phyloP scores from a whole-genome alignment of 2,888 invertebrate genomes.

The Drosophila suboccidentalis region DNA sequence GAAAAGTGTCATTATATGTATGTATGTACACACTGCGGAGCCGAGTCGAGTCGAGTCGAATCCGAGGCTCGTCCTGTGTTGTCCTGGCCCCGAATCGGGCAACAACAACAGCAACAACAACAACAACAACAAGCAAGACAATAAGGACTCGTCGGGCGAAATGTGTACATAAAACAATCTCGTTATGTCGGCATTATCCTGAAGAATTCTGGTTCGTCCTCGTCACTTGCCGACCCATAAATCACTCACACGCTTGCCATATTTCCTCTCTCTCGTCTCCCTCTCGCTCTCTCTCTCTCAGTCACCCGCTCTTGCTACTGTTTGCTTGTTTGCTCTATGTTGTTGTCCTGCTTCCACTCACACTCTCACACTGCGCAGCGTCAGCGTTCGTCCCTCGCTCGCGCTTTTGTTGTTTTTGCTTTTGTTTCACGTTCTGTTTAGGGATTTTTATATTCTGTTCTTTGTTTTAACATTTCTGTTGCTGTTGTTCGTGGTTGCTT shows the following conservation, averaged over 20 bases:
- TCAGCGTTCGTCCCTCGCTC: conserved; percentile 46
- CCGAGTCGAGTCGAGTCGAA: conserved; percentile 19
- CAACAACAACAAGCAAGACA: conserved; percentile 33
- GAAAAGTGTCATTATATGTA: conserved; percentile 70
- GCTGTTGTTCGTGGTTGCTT: conserved; percentile 23
- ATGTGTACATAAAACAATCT: conserved; percentile 83
- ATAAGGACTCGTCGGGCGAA: conserved; percentile 34
- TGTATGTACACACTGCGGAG: conserved; percentile 48
- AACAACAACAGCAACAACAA: conserved; percentile 36
- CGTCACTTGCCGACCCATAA: conserved; percentile 84
- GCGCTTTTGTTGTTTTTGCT: conserved; percentile 55
- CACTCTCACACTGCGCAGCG: conserved; percentile 39
- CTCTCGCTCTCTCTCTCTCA: conserved; percentile 14
- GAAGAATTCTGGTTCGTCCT: conserved; percentile 84
- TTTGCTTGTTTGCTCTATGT: conserved; percentile 20
- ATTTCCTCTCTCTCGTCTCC: conserved; percentile 55
- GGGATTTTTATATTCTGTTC: conserved; percentile 44
- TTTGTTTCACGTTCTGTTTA: conserved; percentile 66
- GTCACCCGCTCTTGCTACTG: conserved; percentile 17
- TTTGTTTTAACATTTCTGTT: conserved; percentile 27
- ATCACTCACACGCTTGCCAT: conserved; percentile 84
- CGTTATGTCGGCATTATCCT: conserved; percentile 84
- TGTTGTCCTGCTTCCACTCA: conserved; percentile 62
- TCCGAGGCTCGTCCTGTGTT: conserved; percentile 3
- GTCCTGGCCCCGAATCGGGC: conserved; percentile 28